Percentiles rank a stretch among this genome's conserved stretches.
Conservation (phyloP, 2,888 invertebrate species). For the Epirrhoe tristata region DNA sequence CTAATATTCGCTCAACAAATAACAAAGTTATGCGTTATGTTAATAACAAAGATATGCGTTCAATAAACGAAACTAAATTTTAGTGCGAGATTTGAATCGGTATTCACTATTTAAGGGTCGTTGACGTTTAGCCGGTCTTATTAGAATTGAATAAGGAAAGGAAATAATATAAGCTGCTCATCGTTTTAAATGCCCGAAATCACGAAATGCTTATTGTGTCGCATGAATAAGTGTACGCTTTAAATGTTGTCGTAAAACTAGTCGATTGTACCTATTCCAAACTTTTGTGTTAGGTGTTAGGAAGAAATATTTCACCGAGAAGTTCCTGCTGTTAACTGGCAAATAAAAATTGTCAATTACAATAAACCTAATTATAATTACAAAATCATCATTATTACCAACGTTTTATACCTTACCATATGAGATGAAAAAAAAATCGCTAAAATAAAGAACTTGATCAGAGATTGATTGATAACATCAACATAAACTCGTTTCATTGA, state of each 20-base stretch:
- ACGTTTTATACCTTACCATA: neutral
- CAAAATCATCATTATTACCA: no score
- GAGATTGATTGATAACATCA: neutral
- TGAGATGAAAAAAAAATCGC: neutral
- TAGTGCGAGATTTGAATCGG: neutral
- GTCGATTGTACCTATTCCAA: neutral
- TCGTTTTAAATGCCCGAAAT: neutral
- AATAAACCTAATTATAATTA: no score
- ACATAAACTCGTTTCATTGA: neutral
- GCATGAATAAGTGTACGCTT: slow-evolving; percentile 56
- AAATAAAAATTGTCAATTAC: neutral
- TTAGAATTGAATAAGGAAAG: slow-evolving; percentile 21
- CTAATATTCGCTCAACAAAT: neutral
- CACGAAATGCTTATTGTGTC: slow-evolving; percentile 53
- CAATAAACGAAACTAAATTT: neutral
- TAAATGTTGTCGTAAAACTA: slow-evolving; percentile 47
- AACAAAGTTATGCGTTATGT: no score
- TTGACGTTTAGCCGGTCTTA: neutral
- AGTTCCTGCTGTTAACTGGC: neutral
- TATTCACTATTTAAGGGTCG: neutral
- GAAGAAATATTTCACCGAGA: neutral
- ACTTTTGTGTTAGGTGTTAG: neutral
- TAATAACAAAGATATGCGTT: neutral
- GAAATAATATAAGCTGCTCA: neutral
- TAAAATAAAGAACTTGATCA: no score